A percentile compares a stretch with the other conserved stretches of the same genome.
These are phyloP conservation scores for Lordiphosa andalusiaca DNA, from an alignment of 2,888 invertebrate species.

Conservation along the genomic window DNA sequence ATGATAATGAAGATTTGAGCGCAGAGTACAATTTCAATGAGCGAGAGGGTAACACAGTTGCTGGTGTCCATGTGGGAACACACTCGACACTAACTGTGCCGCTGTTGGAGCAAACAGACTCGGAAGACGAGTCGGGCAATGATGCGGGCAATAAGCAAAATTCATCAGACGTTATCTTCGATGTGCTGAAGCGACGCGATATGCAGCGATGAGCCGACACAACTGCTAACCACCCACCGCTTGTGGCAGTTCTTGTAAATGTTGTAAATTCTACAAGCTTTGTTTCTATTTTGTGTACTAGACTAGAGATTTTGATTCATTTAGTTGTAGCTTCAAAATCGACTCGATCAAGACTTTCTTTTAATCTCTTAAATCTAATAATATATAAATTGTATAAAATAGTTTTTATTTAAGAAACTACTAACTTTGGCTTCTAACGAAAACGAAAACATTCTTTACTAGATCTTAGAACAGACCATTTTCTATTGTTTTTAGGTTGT, in stretches of 20 bases:
- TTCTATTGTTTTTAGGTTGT: constrained; percentile 9
- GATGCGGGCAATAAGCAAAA: constrained; percentile 80
- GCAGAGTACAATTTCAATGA: constrained; percentile 55
- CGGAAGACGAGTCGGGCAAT: constrained; percentile 77
- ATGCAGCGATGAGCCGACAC: constrained; percentile 67
- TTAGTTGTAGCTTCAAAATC: neutral
- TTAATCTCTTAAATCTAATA: too few relatives aligned
- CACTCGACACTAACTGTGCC: constrained; percentile 76
- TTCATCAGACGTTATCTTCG: constrained; percentile 81
- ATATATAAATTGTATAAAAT: too few relatives aligned
- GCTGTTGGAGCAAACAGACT: constrained; percentile 78
- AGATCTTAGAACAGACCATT: neutral
- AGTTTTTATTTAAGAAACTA: neutral
- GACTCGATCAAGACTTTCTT: too few relatives aligned
- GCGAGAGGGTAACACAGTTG: constrained; percentile 12
- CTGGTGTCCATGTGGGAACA: constrained; percentile 42
- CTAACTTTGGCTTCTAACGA: neutral
- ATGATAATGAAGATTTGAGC: constrained; percentile 57
- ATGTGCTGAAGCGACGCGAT: constrained; percentile 82
- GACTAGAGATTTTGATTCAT: neutral
- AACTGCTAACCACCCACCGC: constrained; percentile 6
- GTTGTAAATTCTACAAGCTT: constrained; percentile 55
- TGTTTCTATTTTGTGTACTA: constrained; percentile 6
- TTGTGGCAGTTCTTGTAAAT: constrained; percentile 51
- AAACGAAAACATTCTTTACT: neutral